These are phyloP conservation scores for Euphonia xanthogaster DNA, from an alignment of 2,797 vertebrate species.

Conservation along the genomic window DNA sequence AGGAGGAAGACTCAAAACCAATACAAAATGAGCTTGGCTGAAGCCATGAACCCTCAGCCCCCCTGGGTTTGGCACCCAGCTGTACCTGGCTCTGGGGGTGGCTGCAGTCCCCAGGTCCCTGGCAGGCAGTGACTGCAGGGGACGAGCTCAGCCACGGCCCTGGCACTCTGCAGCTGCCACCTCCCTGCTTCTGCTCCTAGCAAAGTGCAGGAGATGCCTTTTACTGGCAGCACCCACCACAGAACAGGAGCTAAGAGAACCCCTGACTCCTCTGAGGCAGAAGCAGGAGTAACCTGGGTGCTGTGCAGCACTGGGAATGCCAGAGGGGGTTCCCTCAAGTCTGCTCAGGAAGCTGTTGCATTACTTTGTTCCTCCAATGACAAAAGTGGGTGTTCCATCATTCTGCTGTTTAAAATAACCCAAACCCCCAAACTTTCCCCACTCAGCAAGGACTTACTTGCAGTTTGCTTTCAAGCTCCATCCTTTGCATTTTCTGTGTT, in stretches of 20 bases:
- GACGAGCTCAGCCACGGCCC: slow-evolving; percentile 47
- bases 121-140: slow-evolving; percentile 55
- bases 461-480: slow-evolving; percentile 70
- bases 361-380: neutral
- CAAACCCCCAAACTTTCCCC: neutral
- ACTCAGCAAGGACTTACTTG: slow-evolving; percentile 34
- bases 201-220: neutral
- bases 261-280: neutral
- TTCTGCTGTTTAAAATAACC: neutral
- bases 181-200: slow-evolving; percentile 69
- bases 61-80: accelerated
- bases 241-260: neutral
- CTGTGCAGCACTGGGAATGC: neutral
- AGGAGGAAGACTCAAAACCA: neutral
- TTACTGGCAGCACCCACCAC: neutral
- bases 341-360: neutral
- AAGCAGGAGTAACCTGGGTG: neutral
- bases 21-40: accelerated
- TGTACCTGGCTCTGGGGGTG: slow-evolving; percentile 70
- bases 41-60: neutral
- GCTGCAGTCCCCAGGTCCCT: neutral
- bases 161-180: slow-evolving; percentile 60
- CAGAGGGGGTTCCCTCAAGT: neutral
- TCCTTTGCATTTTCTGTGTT: slow-evolving; percentile 57
- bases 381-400: neutral